Percentiles rank a stretch among this genome's conserved stretches.
These are phyloP conservation scores for Parus major DNA, from an alignment of 2,113 vertebrate genomes.

Conservation along the genomic window DNA sequence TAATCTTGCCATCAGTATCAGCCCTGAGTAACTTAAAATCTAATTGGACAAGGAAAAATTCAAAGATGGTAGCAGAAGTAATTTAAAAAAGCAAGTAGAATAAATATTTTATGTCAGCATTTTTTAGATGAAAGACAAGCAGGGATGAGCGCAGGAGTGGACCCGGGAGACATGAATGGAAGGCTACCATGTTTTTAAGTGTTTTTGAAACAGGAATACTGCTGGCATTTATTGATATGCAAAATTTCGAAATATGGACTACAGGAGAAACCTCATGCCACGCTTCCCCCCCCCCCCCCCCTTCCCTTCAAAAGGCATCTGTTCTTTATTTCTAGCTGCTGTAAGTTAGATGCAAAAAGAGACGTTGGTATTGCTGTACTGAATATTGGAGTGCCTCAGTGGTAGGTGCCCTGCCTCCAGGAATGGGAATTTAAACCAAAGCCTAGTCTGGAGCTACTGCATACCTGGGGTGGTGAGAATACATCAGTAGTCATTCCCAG, in stretches of 20 bases:
- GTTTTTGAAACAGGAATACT: not conserved
- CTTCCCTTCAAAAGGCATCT: not conserved
- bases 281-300: not conserved
- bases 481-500: not conserved
- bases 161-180: not conserved
- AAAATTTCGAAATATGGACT: not conserved
- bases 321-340: not conserved
- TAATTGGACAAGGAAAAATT: not conserved
- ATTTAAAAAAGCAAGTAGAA: not conserved
- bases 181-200: not conserved
- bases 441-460: not conserved
- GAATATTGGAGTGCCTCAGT: not conserved
- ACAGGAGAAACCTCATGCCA: not conserved
- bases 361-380: accelerated
- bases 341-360: not conserved
- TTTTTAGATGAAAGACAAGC: not conserved
- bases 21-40: not conserved
- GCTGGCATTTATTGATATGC: not conserved
- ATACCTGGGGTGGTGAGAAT: not conserved
- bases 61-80: not conserved
- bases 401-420: not conserved
- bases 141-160: not conserved
- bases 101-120: not conserved
- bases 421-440: not conserved
- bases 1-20: not conserved